Percentiles rank a stretch among this genome's conserved stretches.
phyloP scores from a whole-genome alignment of 2,113 vertebrate genomes.

The Phylloscopus whistleri region DNA sequence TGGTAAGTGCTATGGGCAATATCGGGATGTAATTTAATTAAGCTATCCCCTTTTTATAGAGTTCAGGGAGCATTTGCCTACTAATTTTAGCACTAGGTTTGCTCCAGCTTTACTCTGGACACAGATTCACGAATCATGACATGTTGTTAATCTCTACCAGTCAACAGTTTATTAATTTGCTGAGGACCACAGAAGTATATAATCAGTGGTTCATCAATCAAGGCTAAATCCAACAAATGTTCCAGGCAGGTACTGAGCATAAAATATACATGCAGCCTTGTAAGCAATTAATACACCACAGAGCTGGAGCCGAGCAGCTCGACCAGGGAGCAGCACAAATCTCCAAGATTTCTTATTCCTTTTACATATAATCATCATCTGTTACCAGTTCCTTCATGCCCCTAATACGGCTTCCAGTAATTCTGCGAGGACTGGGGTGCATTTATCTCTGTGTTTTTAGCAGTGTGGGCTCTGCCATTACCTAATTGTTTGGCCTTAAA shows the following conservation, averaged over 20 bases:
- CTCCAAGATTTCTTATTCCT: conserved; percentile 44
- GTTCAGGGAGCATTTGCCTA: conserved; percentile 53
- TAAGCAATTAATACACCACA: conserved; percentile 60
- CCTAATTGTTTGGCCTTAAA: not conserved
- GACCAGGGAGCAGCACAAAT: conserved; percentile 24
- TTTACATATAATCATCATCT: conserved; percentile 32
- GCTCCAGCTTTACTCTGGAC: conserved; percentile 28
- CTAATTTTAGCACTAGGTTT: conserved; percentile 58
- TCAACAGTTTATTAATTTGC: conserved; percentile 69
- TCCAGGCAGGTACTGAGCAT: conserved; percentile 60
- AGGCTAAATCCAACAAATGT: conserved; percentile 63
- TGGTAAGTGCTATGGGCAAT: conserved; percentile 59
- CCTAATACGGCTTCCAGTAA: conserved; percentile 35
- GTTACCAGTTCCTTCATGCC: not conserved
- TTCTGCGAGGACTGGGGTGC: not conserved
- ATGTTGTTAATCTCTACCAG: conserved; percentile 64
- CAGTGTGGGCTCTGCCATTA: not conserved
- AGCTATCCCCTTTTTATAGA: conserved; percentile 58
- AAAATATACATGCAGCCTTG: conserved; percentile 60
- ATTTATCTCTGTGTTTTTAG: not conserved
- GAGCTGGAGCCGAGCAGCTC: not conserved
- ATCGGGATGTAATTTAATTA: conserved; percentile 64
- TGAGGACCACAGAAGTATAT: conserved; percentile 52
- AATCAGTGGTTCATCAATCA: conserved; percentile 67
- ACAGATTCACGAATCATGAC: conserved; percentile 33